These are phyloP conservation scores for Esperia sulphurella DNA, from an alignment of 2,888 invertebrate genomes.

Conservation along the genomic window DNA sequence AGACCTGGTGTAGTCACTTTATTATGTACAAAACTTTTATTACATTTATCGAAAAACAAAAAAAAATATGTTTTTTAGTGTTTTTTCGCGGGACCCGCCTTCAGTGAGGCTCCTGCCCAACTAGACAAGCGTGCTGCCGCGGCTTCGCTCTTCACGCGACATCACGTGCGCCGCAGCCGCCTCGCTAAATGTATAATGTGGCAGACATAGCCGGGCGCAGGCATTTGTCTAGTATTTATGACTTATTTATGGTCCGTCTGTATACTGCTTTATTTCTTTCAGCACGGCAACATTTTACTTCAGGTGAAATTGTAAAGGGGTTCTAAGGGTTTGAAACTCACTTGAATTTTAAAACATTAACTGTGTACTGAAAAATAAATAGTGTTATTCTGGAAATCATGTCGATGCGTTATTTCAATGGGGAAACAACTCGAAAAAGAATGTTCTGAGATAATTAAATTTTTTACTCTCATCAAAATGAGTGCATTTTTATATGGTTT, in stretches of 20 bases:
- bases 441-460: too few relatives aligned
- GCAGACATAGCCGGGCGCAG: constrained; percentile 22
- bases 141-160: constrained; percentile 46
- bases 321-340: too few relatives aligned
- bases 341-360: too few relatives aligned
- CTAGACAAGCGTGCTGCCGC: constrained; percentile 36
- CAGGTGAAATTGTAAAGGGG: background rate
- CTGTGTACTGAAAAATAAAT: background rate
- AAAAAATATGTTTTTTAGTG: too few relatives aligned
- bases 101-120: constrained; percentile 20
- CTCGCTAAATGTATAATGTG: constrained; percentile 17
- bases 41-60: too few relatives aligned
- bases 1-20: too few relatives aligned
- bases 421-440: too few relatives aligned
- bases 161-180: constrained; percentile 31
- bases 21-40: too few relatives aligned
- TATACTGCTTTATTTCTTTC: constrained; percentile 27
- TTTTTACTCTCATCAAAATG: too few relatives aligned
- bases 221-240: constrained; percentile 37
- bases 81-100: constrained; percentile 18
- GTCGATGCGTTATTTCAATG: too few relatives aligned
- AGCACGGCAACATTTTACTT: constrained; percentile 19
- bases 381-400: too few relatives aligned
- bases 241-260: constrained; percentile 37
- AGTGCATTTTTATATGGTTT: too few relatives aligned